Percentiles rank a stretch among this genome's conserved stretches.
Conservation (phyloP, 2,888 invertebrate genomes). For the Timandra comae region DNA sequence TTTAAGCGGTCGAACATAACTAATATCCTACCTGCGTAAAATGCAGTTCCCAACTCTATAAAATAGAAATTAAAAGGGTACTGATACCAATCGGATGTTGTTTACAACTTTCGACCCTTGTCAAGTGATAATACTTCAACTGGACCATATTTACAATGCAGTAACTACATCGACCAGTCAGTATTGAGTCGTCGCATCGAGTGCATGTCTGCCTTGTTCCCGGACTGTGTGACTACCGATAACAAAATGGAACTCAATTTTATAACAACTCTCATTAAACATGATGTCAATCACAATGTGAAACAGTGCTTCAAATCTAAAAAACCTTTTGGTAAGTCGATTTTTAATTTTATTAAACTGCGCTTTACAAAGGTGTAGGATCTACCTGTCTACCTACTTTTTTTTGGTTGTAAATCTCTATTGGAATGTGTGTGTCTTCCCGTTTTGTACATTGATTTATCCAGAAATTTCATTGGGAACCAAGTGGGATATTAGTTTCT, state of each 20-base stretch:
- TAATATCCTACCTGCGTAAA: not conserved
- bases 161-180: constrained; percentile 19
- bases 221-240: constrained; percentile 21
- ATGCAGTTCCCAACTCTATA: not conserved
- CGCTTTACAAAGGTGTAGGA: not conserved
- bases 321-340: constrained; percentile 66
- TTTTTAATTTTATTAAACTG: no score
- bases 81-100: constrained; percentile 32
- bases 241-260: constrained; percentile 65
- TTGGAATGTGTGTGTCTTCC: constrained; percentile 9
- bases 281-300: constrained; percentile 71
- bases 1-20: no score
- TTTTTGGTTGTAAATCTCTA: constrained; percentile 11
- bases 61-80: constrained; percentile 27
- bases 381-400: constrained; percentile 11
- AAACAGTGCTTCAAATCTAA: constrained; percentile 70
- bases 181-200: constrained; percentile 34
- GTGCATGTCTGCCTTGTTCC: constrained; percentile 29
- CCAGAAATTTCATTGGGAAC: no score
- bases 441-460: no score
- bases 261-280: constrained; percentile 61
- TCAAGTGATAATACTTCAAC: constrained; percentile 44
- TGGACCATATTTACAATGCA: constrained; percentile 44
- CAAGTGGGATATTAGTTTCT: no score
- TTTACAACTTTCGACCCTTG: constrained; percentile 39